Conservation (phyloP, 2,888 invertebrate species). For the Limenitis camilla region DNA sequence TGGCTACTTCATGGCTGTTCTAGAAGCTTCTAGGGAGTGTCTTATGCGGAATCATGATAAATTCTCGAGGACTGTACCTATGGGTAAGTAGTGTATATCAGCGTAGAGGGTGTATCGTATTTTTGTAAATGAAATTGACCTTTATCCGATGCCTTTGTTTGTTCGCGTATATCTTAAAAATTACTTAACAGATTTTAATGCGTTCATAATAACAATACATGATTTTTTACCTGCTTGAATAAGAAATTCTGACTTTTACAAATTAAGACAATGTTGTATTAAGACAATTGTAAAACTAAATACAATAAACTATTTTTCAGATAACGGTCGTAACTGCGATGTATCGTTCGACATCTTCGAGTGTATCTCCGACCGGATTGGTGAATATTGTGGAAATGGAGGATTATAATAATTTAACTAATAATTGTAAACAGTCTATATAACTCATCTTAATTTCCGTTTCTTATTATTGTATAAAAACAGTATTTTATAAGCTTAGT, state of each 20-base stretch:
- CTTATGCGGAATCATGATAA: conserved; percentile 74
- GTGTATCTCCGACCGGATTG: conserved; percentile 85
- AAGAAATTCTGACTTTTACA: too few relatives aligned
- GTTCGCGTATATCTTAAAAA: too few relatives aligned
- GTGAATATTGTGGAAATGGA: conserved; percentile 78
- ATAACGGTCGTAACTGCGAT: conserved; percentile 82
- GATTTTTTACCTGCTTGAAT: too few relatives aligned
- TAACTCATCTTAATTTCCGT: too few relatives aligned
- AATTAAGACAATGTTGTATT: too few relatives aligned
- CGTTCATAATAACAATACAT: too few relatives aligned
- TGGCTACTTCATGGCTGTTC: conserved; percentile 83
- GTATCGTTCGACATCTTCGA: conserved; percentile 86
- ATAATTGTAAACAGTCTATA: not conserved
- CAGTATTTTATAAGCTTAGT: too few relatives aligned
- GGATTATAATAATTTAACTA: conserved; percentile 37
- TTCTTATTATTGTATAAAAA: too few relatives aligned
- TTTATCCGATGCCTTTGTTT: too few relatives aligned
- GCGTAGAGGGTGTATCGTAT: not conserved
- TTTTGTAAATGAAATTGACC: too few relatives aligned
- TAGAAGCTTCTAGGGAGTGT: conserved; percentile 80
- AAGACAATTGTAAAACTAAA: too few relatives aligned
- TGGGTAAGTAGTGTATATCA: conserved; percentile 44
- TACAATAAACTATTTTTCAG: conserved; percentile 53
- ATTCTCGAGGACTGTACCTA: conserved; percentile 62
- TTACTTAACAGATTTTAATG: too few relatives aligned